phyloP scores from a whole-genome alignment of 2,888 invertebrate genomes.

The Globia sparganii region DNA sequence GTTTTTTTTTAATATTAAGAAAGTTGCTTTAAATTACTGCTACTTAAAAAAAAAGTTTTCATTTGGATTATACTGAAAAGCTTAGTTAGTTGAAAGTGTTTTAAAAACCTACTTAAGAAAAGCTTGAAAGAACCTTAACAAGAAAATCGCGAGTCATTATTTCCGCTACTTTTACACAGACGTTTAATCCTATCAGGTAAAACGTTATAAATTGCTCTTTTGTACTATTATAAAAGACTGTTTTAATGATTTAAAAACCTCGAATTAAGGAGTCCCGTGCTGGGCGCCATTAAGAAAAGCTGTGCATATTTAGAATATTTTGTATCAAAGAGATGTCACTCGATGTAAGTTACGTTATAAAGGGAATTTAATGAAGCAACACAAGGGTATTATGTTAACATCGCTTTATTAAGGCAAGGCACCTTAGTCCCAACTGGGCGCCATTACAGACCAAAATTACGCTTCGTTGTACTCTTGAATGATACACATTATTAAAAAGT shows the following conservation, averaged over 20 bases:
- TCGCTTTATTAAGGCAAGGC: slow-evolving; percentile 21
- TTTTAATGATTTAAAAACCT: slow-evolving; percentile 13
- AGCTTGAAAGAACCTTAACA: not conserved
- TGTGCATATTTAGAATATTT: slow-evolving; percentile 9
- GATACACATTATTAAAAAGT: not conserved
- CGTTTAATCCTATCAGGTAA: slow-evolving; percentile 34
- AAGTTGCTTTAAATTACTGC: not conserved
- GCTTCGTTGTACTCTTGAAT: not conserved
- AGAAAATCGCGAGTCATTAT: slow-evolving; percentile 45
- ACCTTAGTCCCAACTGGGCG: slow-evolving; percentile 41
- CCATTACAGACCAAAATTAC: slow-evolving; percentile 30
- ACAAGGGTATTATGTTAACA: slow-evolving; percentile 34
- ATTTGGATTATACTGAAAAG: not conserved
- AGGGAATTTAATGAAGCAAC: slow-evolving; percentile 12
- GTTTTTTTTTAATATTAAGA: not conserved
- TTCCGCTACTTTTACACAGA: slow-evolving; percentile 33
- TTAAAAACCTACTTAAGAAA: slow-evolving; percentile 21
- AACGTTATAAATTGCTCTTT: slow-evolving; percentile 22
- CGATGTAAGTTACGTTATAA: not conserved
- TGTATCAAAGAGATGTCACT: slow-evolving; percentile 3
- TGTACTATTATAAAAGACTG: slow-evolving; percentile 1
- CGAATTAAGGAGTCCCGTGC: slow-evolving; percentile 23
- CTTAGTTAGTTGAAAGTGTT: slow-evolving; percentile 4
- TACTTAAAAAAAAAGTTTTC: not conserved
- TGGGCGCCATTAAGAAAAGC: slow-evolving; percentile 41